Base-by-base conservation (phyloP, 2,113 vertebrate genomes). In the Pardalotus punctatus region DNA sequence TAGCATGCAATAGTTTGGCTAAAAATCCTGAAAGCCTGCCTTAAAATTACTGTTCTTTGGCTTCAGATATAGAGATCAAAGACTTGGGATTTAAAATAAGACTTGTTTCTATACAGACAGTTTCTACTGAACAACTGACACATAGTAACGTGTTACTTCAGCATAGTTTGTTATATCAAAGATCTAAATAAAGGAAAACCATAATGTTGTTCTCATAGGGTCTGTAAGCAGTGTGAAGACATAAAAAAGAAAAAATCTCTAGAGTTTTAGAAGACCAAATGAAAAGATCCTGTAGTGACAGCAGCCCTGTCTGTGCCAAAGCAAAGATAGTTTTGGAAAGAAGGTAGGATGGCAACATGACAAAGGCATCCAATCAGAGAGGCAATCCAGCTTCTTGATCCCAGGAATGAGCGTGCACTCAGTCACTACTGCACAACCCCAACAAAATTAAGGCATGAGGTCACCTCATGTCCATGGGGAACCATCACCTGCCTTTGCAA, bases 131-230 rank as follows among this genome's bases (percentile, higher is more conserved):
- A 88, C 74, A 95, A 79, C 87, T 90, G 85, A 82, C 74, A 87
- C 78, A 40, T 1, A 58, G 70, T 56, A 81, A 96, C 11, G 81
- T 89, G 81, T 72, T 90, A 87, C 62, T 82, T 93, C 70, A 91
- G 11, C 88, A 82, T 53, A 79, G 81, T 64, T 94, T 81, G 81
- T 79, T 90, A 88, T 82, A 74, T 90, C 92, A 76, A 89, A 91
- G 81, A 93, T 72, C 78, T 89, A 94, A 95, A 88, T 93, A 96
- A 96, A 97, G 87, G 64, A 94, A 94, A 96, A 81, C n/a, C 77
- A 81, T 64, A 50, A 62, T 23, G 84, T 58, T 93, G 60, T 78
- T 91, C 72, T 80, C 81, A 79, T 1, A 67, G 14, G 35, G 28
- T 40, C 94, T 85, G 57, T 43, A 91, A 89, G 81, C 56, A 89